phyloP scores from a whole-genome alignment of 1,140 invertebrate species.

The Atta colombica region DNA sequence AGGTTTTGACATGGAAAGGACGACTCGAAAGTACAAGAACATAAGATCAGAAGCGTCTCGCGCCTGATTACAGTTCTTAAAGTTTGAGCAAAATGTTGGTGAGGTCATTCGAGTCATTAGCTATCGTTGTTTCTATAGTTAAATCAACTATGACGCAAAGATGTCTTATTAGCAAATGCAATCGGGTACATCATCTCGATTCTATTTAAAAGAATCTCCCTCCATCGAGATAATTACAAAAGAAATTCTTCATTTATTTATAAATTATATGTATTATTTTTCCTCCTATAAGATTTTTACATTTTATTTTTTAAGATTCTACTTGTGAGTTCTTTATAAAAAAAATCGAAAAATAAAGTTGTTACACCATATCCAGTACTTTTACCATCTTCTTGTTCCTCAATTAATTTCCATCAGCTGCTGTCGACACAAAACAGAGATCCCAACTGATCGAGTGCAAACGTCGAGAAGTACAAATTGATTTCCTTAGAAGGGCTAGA shows the following conservation, averaged over 20 bases:
- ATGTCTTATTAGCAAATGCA: background rate
- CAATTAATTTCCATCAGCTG: slow-evolving; percentile 63
- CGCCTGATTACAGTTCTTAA: slow-evolving; percentile 38
- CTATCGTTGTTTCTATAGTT: slow-evolving; percentile 27
- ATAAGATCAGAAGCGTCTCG: slow-evolving; percentile 41
- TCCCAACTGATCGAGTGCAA: slow-evolving; percentile 51
- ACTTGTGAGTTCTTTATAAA: background rate
- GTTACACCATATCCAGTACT: background rate
- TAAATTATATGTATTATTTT: background rate
- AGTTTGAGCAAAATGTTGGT: slow-evolving; percentile 41
- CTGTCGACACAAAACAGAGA: slow-evolving; percentile 35
- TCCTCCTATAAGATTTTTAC: background rate
- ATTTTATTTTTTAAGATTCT: background rate
- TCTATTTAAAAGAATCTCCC: slow-evolving; percentile 29
- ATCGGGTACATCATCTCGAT: slow-evolving; percentile 22
- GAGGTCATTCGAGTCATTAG: slow-evolving; percentile 44
- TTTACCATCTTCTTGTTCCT: background rate
- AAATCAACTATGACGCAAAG: slow-evolving; percentile 33
- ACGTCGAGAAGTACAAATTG: slow-evolving; percentile 47
- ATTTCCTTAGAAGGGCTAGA: slow-evolving; percentile 52
- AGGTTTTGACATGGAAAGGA: slow-evolving; percentile 19
- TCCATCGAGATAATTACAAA: slow-evolving; percentile 12
- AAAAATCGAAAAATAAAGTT: background rate
- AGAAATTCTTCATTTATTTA: slow-evolving; percentile 4
- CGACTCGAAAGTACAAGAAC: slow-evolving; percentile 23